These are phyloP conservation scores for Spodoptera litura DNA, from an alignment of 1,140 invertebrate genomes.

Conservation along the genomic window DNA sequence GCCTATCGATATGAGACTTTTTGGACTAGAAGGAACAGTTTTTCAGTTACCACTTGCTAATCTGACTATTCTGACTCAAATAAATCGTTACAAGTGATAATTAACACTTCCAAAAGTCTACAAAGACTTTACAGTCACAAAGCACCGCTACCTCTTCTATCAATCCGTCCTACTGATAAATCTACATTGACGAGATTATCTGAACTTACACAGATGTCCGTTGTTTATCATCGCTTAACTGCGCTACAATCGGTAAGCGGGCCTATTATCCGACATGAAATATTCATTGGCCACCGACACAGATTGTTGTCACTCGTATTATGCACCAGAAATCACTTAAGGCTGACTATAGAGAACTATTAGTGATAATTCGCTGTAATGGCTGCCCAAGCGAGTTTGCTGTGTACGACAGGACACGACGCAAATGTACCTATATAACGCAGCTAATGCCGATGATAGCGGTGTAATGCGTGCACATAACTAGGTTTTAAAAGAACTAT, in stretches of 20 bases:
- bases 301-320: slow-evolving; percentile 79
- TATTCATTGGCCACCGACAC: slow-evolving; percentile 76
- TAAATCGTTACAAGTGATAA: neutral
- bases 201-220: slow-evolving; percentile 1
- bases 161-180: neutral
- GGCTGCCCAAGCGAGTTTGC: slow-evolving; percentile 42
- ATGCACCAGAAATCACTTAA: slow-evolving; percentile 75
- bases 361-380: slow-evolving; percentile 65
- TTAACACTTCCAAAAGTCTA: too few relatives aligned
- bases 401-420: slow-evolving; percentile 26
- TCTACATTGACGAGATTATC: slow-evolving; percentile 32
- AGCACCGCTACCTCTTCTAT: too few relatives aligned
- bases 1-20: too few relatives aligned
- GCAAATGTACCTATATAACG: slow-evolving; percentile 22
- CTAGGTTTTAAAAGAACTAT: too few relatives aligned
- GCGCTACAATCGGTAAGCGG: slow-evolving; percentile 65
- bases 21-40: neutral
- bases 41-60: neutral
- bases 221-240: slow-evolving; percentile 51
- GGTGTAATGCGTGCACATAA: slow-evolving; percentile 4
- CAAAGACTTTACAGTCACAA: too few relatives aligned
- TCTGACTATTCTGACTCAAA: too few relatives aligned
- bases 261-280: slow-evolving; percentile 74
- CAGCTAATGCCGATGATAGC: slow-evolving; percentile 13
- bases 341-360: slow-evolving; percentile 59